These are phyloP conservation scores for Noctuana brunneofusca DNA, from an alignment of 2,888 invertebrate genomes.

Conservation along the genomic window DNA sequence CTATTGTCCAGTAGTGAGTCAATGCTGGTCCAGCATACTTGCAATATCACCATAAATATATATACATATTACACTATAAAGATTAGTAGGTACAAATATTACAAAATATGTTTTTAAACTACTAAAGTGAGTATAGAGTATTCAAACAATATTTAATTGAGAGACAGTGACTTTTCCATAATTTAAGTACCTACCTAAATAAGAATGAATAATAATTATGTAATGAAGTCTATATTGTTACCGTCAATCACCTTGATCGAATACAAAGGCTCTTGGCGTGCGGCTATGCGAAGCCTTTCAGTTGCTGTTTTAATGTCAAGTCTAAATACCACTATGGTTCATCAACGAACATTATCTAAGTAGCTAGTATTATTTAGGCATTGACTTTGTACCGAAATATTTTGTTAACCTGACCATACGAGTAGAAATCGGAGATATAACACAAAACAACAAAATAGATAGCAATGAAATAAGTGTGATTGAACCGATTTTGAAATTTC, in stretches of 20 bases:
- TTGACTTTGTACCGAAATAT: too few species aligned
- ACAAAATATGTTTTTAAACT: too few species aligned
- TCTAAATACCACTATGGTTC: not conserved
- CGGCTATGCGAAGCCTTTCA: conserved; percentile 14
- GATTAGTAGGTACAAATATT: too few species aligned
- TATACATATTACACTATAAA: too few species aligned
- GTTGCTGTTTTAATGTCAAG: conserved; percentile 10
- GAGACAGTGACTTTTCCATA: not conserved
- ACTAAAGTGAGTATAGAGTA: not conserved
- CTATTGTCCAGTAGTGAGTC: too few species aligned
- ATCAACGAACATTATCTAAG: not conserved
- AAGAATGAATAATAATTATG: not conserved
- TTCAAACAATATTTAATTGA: not conserved
- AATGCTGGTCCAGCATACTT: too few species aligned
- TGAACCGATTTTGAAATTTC: too few species aligned
- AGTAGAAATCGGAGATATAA: too few species aligned
- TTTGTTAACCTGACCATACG: too few species aligned
- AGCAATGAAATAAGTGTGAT: too few species aligned
- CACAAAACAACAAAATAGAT: too few species aligned
- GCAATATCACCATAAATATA: too few species aligned
- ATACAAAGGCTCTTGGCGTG: conserved; percentile 5
- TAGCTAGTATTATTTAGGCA: not conserved
- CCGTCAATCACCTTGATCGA: conserved; percentile 16
- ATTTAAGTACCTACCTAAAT: not conserved
- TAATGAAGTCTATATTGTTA: not conserved